Conservation (phyloP, 2,113 vertebrate genomes). For the Elgaria multicarinata region DNA sequence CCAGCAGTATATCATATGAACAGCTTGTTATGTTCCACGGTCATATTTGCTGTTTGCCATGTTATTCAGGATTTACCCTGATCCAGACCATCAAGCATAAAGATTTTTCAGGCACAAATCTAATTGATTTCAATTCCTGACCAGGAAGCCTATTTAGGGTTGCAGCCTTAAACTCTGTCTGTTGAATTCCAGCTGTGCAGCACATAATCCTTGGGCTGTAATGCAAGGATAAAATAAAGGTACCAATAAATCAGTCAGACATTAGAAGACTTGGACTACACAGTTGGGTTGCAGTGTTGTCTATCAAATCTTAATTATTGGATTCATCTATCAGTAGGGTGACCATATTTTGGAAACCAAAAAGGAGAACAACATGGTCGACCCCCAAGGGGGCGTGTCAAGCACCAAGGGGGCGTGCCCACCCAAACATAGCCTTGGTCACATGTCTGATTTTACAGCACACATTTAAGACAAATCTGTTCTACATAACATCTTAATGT, state of each 20-base stretch:
- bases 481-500: too few relatives aligned
- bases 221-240: neutral
- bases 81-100: too few relatives aligned
- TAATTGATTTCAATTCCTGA: neutral
- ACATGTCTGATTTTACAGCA: too few relatives aligned
- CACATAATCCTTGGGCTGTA: neutral
- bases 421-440: too few relatives aligned
- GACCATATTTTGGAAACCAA: too few relatives aligned
- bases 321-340: too few relatives aligned
- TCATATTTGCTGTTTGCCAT: neutral
- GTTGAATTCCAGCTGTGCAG: neutral
- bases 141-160: neutral
- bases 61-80: neutral
- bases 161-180: neutral
- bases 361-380: too few relatives aligned
- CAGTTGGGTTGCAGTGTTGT: neutral
- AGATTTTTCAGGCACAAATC: neutral
- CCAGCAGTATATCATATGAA: neutral
- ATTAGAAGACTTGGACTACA: neutral
- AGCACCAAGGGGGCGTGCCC: too few relatives aligned
- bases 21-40: neutral
- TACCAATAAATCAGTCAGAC: neutral
- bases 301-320: neutral
- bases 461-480: too few relatives aligned
- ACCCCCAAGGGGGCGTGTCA: too few relatives aligned